Evolutionary conservation across 2,113 vertebrate species (phyloP).

Genomic region (Chinchilla lanigera): DNA sequence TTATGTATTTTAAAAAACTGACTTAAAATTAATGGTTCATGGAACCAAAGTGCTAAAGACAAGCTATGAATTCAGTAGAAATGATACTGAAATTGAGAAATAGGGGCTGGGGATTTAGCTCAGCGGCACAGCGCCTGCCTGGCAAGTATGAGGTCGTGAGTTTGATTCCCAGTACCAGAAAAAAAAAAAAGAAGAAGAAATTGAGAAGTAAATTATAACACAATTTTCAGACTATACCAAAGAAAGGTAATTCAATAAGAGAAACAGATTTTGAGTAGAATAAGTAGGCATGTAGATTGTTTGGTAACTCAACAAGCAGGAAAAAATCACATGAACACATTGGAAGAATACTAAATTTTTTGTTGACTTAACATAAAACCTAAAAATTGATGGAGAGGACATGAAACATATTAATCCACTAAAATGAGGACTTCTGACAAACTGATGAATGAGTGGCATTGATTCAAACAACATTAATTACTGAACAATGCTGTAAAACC

Average conservation of each 20-base stretch:
- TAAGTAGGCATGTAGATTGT: slow-evolving; percentile 2
- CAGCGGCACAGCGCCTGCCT: too few species aligned
- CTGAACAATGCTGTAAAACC: slow-evolving; percentile 33
- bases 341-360: slow-evolving; percentile 8
- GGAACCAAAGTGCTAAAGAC: slow-evolving; percentile 16
- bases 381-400: neutral
- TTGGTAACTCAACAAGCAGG: neutral
- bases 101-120: too few species aligned
- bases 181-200: too few species aligned
- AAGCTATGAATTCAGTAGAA: neutral
- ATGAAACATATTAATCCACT: neutral
- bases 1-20: neutral
- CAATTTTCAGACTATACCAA: slow-evolving; percentile 16
- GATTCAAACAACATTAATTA: slow-evolving; percentile 54
- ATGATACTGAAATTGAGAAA: slow-evolving; percentile 51
- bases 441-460: neutral
- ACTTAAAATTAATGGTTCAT: slow-evolving; percentile 11
- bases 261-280: neutral
- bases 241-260: slow-evolving; percentile 33
- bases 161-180: too few species aligned
- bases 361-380: slow-evolving; percentile 38
- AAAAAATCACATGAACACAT: neutral
- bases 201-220: slow-evolving; percentile 21
- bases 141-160: too few species aligned
- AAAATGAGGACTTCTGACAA: neutral